phyloP scores from a whole-genome alignment of 2,797 vertebrate species.

The Sebastes nivosus region DNA sequence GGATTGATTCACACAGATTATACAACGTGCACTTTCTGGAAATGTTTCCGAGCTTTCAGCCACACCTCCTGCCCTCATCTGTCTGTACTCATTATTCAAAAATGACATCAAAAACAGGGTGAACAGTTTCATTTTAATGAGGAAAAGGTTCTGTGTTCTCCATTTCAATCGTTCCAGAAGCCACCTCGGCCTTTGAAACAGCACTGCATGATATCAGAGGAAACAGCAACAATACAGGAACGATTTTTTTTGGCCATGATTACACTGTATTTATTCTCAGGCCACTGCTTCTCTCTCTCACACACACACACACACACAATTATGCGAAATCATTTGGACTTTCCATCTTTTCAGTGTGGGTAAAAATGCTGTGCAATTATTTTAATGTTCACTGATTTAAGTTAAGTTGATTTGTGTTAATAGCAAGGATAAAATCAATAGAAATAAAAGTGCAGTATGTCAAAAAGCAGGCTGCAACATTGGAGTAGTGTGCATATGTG shows the following conservation, averaged over 20 bases:
- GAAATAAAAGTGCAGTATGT: not conserved
- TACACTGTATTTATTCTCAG: not conserved
- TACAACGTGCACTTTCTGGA: not conserved
- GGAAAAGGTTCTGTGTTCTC: not conserved
- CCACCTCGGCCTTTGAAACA: not conserved
- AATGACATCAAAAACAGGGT: not conserved
- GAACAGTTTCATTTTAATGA: not conserved
- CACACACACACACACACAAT: too few species aligned
- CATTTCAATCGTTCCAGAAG: not conserved
- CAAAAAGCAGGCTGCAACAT: not conserved
- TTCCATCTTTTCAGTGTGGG: not conserved
- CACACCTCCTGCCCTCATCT: not conserved
- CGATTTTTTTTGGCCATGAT: not conserved
- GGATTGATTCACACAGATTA: not conserved
- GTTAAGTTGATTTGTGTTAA: not conserved
- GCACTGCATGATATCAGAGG: not conserved
- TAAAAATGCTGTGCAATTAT: slow-evolving; percentile 19
- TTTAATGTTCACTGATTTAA: slow-evolving; percentile 13
- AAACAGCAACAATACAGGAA: not conserved
- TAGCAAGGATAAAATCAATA: not conserved
- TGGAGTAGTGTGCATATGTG: not conserved
- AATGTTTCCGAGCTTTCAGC: not conserved
- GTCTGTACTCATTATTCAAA: not conserved
- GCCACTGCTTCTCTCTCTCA: not conserved
- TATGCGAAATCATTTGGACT: slow-evolving; percentile 4